Conservation (phyloP, 2,888 invertebrate genomes). For the Argyresthia goedartella region DNA sequence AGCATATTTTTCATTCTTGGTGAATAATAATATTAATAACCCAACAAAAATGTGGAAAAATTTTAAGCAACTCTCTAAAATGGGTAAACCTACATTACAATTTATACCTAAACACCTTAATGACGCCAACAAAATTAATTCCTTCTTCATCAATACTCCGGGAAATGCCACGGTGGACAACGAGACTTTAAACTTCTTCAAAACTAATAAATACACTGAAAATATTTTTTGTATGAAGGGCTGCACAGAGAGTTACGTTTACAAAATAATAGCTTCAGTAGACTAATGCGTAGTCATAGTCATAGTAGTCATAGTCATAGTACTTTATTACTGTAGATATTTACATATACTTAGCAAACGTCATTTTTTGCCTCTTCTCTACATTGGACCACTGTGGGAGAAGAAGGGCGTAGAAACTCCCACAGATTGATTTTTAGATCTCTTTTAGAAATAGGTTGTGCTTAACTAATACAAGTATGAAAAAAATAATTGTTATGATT, state of each 20-base stretch:
- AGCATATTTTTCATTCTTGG: not conserved
- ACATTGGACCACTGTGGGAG: too few relatives aligned
- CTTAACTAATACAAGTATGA: too few relatives aligned
- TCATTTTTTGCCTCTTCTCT: too few relatives aligned
- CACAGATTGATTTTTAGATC: too few relatives aligned
- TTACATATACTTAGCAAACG: too few relatives aligned
- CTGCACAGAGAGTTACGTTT: not conserved
- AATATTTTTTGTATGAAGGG: not conserved
- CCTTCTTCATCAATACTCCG: not conserved
- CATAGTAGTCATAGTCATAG: too few relatives aligned
- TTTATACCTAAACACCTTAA: not conserved
- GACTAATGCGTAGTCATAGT: too few relatives aligned
- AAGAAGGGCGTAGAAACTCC: too few relatives aligned
- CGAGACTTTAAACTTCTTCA: not conserved
- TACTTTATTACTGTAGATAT: too few relatives aligned
- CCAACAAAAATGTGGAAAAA: not conserved
- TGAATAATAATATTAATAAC: slow-evolving; percentile 2
- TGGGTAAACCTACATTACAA: not conserved
- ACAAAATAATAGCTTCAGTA: not conserved
- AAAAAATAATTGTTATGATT: too few relatives aligned
- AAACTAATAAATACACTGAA: not conserved
- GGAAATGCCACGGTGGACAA: not conserved
- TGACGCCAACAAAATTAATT: not conserved
- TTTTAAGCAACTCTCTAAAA: not conserved
- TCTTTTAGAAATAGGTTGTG: too few relatives aligned